phyloP scores from a whole-genome alignment of 2,113 vertebrate genomes.

The Brienomyrus longianalis region DNA sequence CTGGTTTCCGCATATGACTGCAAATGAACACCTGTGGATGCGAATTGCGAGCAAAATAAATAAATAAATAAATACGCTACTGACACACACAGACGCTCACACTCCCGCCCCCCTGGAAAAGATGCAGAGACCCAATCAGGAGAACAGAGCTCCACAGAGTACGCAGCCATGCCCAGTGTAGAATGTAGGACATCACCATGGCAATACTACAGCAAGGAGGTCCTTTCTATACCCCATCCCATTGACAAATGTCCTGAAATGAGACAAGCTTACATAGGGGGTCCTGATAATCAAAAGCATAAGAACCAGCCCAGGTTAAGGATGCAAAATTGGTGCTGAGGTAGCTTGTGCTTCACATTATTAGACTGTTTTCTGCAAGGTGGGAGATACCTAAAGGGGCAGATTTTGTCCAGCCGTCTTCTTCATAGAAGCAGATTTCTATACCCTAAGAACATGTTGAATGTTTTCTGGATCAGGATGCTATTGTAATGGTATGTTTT shows the following conservation, averaged over 20 bases:
- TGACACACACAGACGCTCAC: neutral
- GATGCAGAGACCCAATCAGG: neutral
- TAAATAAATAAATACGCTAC: neutral
- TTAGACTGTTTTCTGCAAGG: neutral
- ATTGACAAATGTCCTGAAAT: slow-evolving; percentile 33
- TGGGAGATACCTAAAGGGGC: neutral
- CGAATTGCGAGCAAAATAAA: slow-evolving; percentile 2
- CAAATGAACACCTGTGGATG: slow-evolving; percentile 4
- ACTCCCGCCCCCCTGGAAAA: neutral
- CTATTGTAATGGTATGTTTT: neutral
- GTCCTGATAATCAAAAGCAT: neutral
- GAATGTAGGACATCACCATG: slow-evolving; percentile 59
- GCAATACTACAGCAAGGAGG: slow-evolving; percentile 50
- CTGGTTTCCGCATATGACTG: neutral
- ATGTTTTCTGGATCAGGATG: neutral
- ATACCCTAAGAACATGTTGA: neutral
- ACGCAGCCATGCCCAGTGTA: slow-evolving; percentile 32
- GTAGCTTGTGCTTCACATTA: neutral
- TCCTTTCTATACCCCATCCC: slow-evolving; percentile 38
- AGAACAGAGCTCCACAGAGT: slow-evolving; percentile 28
- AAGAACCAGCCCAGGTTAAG: neutral
- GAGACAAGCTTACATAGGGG: slow-evolving; percentile 21
- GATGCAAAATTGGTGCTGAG: neutral
- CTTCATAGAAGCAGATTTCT: neutral
- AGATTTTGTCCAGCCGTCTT: neutral